phyloP scores from a whole-genome alignment of 1,140 invertebrate species.

The Pseudomyrmex flavicornis region DNA sequence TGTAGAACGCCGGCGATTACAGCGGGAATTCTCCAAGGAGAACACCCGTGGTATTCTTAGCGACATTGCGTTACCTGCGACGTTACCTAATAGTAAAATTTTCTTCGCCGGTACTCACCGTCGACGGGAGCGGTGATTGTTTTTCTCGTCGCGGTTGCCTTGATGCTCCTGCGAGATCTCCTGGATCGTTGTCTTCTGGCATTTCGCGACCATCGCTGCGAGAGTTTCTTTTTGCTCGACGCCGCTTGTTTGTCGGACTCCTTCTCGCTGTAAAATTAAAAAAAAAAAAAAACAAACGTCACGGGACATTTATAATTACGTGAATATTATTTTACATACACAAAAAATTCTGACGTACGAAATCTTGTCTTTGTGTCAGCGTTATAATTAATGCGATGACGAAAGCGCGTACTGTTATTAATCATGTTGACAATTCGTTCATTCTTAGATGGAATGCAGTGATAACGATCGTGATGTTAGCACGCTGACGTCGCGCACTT shows the following conservation, averaged over 20 bases:
- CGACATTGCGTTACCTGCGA: conserved; percentile 12
- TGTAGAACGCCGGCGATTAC: conserved; percentile 20
- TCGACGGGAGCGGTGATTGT: not conserved
- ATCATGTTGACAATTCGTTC: conserved; percentile 13
- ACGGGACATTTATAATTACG: not conserved
- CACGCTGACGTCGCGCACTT: not conserved
- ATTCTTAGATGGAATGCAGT: not conserved
- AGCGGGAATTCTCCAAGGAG: conserved; percentile 33
- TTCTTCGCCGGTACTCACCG: conserved; percentile 50
- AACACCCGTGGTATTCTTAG: conserved; percentile 37
- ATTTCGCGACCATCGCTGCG: conserved; percentile 65
- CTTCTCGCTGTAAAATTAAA: conserved; percentile 11
- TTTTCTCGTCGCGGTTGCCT: conserved; percentile 14
- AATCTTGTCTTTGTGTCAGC: conserved; percentile 12
- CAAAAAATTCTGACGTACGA: too few relatives aligned
- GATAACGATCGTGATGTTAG: conserved; percentile 34
- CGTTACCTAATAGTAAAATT: conserved; percentile 40
- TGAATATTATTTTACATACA: not conserved
- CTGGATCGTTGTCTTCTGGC: conserved; percentile 69
- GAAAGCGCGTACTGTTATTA: conserved; percentile 4
- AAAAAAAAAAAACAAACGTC: too few relatives aligned
- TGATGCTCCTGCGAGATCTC: conserved; percentile 63
- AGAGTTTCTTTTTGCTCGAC: conserved; percentile 63
- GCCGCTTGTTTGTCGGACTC: conserved; percentile 36
- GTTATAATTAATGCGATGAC: conserved; percentile 20